Evolutionary conservation across 2,113 vertebrate species (phyloP).

Genomic region (Siphamia tubifer): DNA sequence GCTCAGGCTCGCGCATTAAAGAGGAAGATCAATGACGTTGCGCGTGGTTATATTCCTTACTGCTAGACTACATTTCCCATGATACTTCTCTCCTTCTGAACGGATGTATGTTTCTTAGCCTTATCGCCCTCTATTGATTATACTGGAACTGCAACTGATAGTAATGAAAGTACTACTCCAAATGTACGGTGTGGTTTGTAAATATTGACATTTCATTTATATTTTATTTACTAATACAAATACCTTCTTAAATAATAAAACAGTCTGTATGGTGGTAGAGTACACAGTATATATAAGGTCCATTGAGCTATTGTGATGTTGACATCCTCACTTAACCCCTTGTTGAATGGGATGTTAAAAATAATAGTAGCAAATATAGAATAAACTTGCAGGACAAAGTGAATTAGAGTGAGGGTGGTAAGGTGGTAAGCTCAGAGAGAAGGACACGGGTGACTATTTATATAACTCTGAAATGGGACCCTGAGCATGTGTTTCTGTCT

Average conservation of each 20-base stretch:
- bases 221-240: no score
- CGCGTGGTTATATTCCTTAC: slow-evolving; percentile 37
- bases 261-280: neutral
- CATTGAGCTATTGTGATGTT: no score
- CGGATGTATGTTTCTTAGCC: neutral
- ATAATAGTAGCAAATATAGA: neutral
- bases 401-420: slow-evolving; percentile 43
- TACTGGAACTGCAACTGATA: neutral
- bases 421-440: slow-evolving; percentile 62
- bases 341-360: neutral
- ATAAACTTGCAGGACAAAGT: slow-evolving; percentile 10
- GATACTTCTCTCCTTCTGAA: neutral
- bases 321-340: neutral
- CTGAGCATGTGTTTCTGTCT: slow-evolving; percentile 83
- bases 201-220: no score
- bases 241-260: neutral
- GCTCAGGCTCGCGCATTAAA: slow-evolving; percentile 71
- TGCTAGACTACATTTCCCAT: slow-evolving; percentile 64
- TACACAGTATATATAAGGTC: no score
- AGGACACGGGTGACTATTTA: slow-evolving; percentile 78
- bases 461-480: slow-evolving; percentile 80
- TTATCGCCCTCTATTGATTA: slow-evolving; percentile 45
- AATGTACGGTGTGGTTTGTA: no score
- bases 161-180: neutral
- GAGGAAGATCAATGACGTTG: slow-evolving; percentile 45